Evolutionary conservation across 2,888 invertebrate species (phyloP), one percentile per base, ranked within the genome.

Genomic region (Leucania comma): DNA sequence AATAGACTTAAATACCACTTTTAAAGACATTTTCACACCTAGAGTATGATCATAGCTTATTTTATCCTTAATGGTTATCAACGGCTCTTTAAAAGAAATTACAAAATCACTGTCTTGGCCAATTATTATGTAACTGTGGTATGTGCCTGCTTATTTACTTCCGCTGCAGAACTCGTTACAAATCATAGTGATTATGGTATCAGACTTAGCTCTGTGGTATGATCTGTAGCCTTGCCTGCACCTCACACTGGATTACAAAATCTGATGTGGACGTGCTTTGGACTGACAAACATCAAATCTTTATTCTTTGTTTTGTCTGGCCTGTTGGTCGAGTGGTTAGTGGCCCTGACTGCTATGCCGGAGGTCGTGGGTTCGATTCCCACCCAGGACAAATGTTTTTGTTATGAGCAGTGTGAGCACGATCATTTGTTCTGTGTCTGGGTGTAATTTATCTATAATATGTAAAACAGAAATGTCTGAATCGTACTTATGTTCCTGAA

Each of bases 171-270:
- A 46, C 42, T 9, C 0, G 26, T 26, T 29, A 29, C 20, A 22
- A 35, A 35, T 58, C 20, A 26, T n/a, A 51, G 24, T 42, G 2
- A 51, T 53, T 64, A 65, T 9, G 26, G 22, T 26, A 29, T 48
- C 10, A 35, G n/a, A 56, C 35, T 54, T 38, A 24, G 26, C 26
- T n/a, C n/a, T 22, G 26, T 72, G 42, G 32, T 73, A 61, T 62
- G 26, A 70, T 62, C 3, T 46, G 42, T 26, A 35, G 22, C 46
- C 46, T 62, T 61, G 73, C 14, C 20, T 26, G 14, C 14, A 62
- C 14, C 53, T 64, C 53, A 26, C 51, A 61, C 22, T 48, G 35
- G 17, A 46, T 74, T 48, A 54, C 26, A 20, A 73, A 73, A 54
- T 73, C 14, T 53, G 22, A 26, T 14, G n/a, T 46, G 4, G 9